Evolutionary conservation across 2,797 vertebrate species (phyloP).

Genomic region (Periparus ater): DNA sequence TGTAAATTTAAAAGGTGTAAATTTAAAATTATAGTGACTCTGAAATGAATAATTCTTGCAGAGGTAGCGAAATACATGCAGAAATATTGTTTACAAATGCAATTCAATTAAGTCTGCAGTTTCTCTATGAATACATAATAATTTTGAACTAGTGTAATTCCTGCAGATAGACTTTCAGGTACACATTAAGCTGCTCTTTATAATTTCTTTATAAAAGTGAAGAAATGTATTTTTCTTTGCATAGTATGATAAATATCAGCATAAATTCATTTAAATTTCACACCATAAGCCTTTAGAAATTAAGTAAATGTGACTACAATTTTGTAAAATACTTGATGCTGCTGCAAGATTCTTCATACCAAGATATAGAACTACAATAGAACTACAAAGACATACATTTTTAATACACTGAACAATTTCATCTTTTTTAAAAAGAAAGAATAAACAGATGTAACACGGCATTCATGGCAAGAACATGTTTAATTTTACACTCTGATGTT

Average conservation of each 20-base stretch:
- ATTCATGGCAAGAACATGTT: neutral
- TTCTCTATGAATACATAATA: neutral
- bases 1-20: neutral
- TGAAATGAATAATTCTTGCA: neutral
- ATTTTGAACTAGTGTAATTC: neutral
- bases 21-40: neutral
- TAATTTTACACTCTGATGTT: neutral
- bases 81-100: neutral
- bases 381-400: neutral
- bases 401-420: neutral
- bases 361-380: neutral
- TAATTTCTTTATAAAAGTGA: neutral
- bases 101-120: neutral
- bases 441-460: neutral
- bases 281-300: neutral
- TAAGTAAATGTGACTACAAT: neutral
- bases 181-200: neutral
- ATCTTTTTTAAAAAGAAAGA: neutral
- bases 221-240: neutral
- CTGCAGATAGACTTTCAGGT: neutral
- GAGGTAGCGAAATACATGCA: neutral
- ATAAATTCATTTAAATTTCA: neutral
- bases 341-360: neutral
- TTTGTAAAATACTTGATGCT: neutral
- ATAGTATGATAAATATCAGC: neutral